Evolutionary conservation across 2,797 vertebrate genomes (phyloP), one percentile per base, ranked within the genome.

Genomic region (Tangara arthus): DNA sequence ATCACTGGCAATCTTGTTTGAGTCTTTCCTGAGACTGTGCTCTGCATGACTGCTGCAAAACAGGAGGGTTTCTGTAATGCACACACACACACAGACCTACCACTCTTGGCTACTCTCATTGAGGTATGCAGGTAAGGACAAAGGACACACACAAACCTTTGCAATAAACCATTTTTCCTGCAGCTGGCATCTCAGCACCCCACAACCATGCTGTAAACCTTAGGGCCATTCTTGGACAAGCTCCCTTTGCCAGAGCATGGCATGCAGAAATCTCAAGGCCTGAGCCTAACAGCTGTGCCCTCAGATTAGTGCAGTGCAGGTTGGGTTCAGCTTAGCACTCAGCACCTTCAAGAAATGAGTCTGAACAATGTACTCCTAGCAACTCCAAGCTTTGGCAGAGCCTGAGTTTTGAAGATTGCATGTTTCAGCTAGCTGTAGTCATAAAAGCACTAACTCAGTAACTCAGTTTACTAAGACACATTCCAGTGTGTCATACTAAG

Each of bases 381-480:
- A 82, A 30, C 21, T 52, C 39, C 46, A 69, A 60, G 20, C 19
- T 66, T 39, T 3, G 5, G 14, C 12, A 72, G 34, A 11, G 46
- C 8, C 30, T 64, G 34, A 75, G 18, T 55, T 59, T 52, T 52
- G 34, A 84, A 87, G 92, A 65, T 2, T 46, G 23, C 3, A 0
- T 55, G 34, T 70, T 89, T 73, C 56, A 66, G 35, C 23, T 65
- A 89, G 30, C 12, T 63, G 12, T 15, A 82, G 32, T 22, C 22
- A 28, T 72, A 86, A 91, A 86, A 39, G 16, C 37, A 82, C 32
- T 11, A 9, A 19, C 44, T 70, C 53, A 53, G 77, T 70, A 50
- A 50, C 59, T 84, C n/a, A 89, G 50, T 75, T 59, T 55, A 72
- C n/a, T n/a, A 81, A 94, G 83, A 22, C 26, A 64, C 55, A 46